A percentile compares a stretch with the other conserved stretches of the same genome.
phyloP scores from a whole-genome alignment of 2,888 invertebrate genomes.

The Dugesia japonica region DNA sequence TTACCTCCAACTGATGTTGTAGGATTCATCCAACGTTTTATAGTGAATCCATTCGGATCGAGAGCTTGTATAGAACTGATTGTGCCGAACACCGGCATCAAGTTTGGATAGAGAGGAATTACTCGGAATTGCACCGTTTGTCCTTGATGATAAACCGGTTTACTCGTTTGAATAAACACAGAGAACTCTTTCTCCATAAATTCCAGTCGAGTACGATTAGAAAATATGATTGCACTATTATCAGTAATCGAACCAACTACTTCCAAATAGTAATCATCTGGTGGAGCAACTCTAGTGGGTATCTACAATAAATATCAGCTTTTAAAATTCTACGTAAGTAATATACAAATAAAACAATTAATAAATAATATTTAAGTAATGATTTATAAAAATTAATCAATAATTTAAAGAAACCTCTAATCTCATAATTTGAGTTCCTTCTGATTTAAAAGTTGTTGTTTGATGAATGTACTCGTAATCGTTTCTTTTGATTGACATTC shows the following conservation, averaged over 20 bases:
- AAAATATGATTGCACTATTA: constrained; percentile 17
- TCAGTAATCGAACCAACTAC: background rate
- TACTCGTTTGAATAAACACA: constrained; percentile 80
- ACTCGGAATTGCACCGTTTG: constrained; percentile 62
- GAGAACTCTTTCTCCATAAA: constrained; percentile 64
- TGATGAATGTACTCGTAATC: constrained; percentile 68
- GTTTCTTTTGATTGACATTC: constrained; percentile 51
- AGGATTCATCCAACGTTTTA: constrained; percentile 78
- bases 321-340: too few relatives aligned
- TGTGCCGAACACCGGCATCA: constrained; percentile 73
- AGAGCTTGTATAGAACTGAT: constrained; percentile 71
- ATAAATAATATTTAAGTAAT: too few relatives aligned
- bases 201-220: constrained; percentile 21
- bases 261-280: constrained; percentile 14
- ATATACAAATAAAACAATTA: too few relatives aligned
- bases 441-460: constrained; percentile 60
- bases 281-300: background rate
- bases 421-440: constrained; percentile 67
- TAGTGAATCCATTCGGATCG: constrained; percentile 69
- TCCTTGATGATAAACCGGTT: constrained; percentile 76
- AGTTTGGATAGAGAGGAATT: constrained; percentile 75
- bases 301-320: too few relatives aligned
- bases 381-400: too few relatives aligned
- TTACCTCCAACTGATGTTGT: constrained; percentile 52
- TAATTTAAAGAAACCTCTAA: too few relatives aligned